phyloP scores from a whole-genome alignment of 2,113 vertebrate species.

The Struthidea cinerea region DNA sequence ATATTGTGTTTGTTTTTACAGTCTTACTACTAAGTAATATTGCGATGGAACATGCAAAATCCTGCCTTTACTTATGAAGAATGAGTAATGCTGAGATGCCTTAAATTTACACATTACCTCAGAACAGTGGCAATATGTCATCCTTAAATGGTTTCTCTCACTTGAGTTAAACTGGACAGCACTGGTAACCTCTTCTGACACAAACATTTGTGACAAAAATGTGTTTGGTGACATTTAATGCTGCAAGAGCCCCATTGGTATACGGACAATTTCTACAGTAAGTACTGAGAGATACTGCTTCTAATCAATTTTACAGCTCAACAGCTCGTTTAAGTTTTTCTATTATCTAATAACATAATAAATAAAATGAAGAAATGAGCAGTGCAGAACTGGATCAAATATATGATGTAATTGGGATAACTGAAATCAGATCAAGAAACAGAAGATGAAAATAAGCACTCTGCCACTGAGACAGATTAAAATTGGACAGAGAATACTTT shows the following conservation, averaged over 20 bases:
- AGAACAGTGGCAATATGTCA: neutral
- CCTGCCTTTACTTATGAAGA: neutral
- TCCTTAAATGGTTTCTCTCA: neutral
- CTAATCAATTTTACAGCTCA: slow-evolving; percentile 3
- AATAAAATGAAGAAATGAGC: neutral
- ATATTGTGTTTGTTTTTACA: neutral
- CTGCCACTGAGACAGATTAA: neutral
- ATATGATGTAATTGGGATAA: neutral
- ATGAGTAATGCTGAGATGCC: neutral
- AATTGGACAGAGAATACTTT: neutral
- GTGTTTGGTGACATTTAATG: neutral
- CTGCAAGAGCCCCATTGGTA: neutral
- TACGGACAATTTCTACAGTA: neutral
- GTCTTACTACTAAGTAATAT: neutral
- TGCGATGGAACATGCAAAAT: neutral
- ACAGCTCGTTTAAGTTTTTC: neutral
- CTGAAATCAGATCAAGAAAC: neutral
- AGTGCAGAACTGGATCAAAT: neutral
- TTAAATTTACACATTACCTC: neutral
- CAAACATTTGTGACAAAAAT: too few relatives aligned
- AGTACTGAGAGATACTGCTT: neutral
- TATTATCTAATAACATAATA: neutral
- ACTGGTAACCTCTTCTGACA: neutral
- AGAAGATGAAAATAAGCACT: neutral
- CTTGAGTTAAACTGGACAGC: neutral